Evolutionary conservation across 2,113 vertebrate genomes (phyloP).

Genomic region (Lonchura striata): DNA sequence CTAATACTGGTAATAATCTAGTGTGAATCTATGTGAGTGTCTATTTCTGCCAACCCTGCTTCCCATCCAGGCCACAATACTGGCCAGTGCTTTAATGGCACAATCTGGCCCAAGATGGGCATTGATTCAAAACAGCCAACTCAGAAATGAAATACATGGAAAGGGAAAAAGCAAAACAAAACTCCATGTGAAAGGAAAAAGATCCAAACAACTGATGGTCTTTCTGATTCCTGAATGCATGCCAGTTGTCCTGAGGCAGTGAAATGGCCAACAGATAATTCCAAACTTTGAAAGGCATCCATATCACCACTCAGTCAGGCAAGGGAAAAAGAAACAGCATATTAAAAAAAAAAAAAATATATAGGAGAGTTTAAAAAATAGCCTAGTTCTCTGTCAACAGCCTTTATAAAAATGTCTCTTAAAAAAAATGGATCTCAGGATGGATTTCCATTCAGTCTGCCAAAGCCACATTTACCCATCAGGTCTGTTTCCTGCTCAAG

Average conservation of each 20-base stretch:
- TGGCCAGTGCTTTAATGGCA: slow-evolving; percentile 26
- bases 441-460: background rate
- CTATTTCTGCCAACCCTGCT: slow-evolving; percentile 7
- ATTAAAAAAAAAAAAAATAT: background rate
- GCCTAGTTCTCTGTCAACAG: background rate
- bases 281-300: slow-evolving; percentile 48
- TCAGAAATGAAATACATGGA: slow-evolving; percentile 46
- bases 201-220: slow-evolving; percentile 59
- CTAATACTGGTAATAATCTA: background rate
- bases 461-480: background rate
- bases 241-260: slow-evolving; percentile 55
- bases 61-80: background rate
- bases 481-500: background rate
- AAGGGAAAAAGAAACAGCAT: background rate
- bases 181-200: slow-evolving; percentile 51
- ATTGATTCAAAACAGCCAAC: slow-evolving; percentile 32
- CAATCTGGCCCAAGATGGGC: slow-evolving; percentile 56
- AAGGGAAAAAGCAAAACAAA: slow-evolving; percentile 59
- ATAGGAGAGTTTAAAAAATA: background rate
- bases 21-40: background rate
- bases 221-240: slow-evolving; percentile 26
- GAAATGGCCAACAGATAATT: slow-evolving; percentile 51
- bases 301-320: background rate
- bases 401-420: slow-evolving; percentile 9
- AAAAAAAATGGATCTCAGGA: slow-evolving; percentile 3